These are phyloP conservation scores for Neodontobutis hainanensis DNA, from an alignment of 2,113 vertebrate genomes.

Conservation along the genomic window DNA sequence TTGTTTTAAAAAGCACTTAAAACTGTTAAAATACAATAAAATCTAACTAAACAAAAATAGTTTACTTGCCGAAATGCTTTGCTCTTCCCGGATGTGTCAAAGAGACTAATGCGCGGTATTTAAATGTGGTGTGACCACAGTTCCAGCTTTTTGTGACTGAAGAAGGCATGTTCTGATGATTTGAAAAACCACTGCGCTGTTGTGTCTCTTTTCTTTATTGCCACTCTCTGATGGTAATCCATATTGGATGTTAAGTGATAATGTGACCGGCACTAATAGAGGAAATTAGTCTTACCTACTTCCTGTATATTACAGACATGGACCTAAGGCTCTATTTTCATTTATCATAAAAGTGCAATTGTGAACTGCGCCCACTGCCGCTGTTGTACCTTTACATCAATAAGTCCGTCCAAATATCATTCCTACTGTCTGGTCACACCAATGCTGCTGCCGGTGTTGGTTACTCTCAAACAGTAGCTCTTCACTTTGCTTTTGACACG, in stretches of 20 bases:
- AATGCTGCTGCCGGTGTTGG: conserved; percentile 70
- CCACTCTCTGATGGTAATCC: conserved; percentile 90
- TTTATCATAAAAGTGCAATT: conserved; percentile 61
- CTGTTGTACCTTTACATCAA: conserved; percentile 41
- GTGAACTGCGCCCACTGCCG: conserved; percentile 43
- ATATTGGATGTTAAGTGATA: conserved; percentile 94
- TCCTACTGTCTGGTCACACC: conserved; percentile 70
- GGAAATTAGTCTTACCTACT: conserved; percentile 59
- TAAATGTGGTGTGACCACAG: conserved; percentile 46
- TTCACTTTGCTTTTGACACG: conserved; percentile 69
- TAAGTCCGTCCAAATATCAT: conserved; percentile 77
- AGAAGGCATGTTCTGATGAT: conserved; percentile 22
- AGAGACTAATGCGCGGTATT: conserved; percentile 1
- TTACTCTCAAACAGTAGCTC: conserved; percentile 53
- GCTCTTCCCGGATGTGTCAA: background rate
- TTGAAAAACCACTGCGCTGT: conserved; percentile 48
- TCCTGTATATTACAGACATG: conserved; percentile 88
- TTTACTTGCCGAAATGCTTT: background rate
- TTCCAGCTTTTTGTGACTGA: conserved; percentile 28
- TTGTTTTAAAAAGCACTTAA: conserved; percentile 63
- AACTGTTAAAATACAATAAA: conserved; percentile 62
- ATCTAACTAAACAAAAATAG: conserved; percentile 23
- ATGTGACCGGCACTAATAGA: conserved; percentile 64
- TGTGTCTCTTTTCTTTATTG: conserved; percentile 41
- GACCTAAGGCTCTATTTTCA: conserved; percentile 50